phyloP scores from a whole-genome alignment of 2,888 invertebrate genomes.

The Eupelmus urozonus region DNA sequence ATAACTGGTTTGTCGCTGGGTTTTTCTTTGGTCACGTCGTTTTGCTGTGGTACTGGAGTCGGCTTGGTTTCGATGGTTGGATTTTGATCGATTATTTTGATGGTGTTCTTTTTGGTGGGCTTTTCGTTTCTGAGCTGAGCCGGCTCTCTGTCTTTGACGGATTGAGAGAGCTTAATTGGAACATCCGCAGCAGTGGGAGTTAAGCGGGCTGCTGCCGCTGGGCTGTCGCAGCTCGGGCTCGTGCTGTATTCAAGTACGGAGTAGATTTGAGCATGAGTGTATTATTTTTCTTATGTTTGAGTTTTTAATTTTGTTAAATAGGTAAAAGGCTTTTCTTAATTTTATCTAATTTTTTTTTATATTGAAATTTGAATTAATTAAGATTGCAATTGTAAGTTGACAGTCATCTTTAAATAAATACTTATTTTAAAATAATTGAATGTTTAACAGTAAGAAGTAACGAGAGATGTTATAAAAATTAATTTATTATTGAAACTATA shows the following conservation, averaged over 20 bases:
- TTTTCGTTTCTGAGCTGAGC: constrained; percentile 34
- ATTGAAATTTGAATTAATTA: too few relatives aligned
- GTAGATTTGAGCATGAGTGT: neutral
- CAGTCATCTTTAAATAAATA: too few relatives aligned
- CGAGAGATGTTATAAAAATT: too few relatives aligned
- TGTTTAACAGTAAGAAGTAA: too few relatives aligned
- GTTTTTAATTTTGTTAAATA: too few relatives aligned
- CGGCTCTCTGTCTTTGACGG: constrained; percentile 54
- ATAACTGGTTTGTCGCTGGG: neutral
- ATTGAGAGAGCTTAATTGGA: constrained; percentile 60
- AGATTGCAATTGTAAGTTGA: too few relatives aligned
- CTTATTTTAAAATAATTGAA: too few relatives aligned
- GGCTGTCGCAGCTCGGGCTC: constrained; percentile 17
- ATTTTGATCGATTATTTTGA: neutral
- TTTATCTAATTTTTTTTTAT: too few relatives aligned
- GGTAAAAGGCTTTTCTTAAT: too few relatives aligned
- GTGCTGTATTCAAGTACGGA: constrained; percentile 14
- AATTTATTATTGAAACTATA: too few relatives aligned
- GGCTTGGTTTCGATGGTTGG: neutral
- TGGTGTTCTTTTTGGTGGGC: neutral
- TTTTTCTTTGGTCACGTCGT: neutral
- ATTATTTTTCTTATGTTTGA: neutral
- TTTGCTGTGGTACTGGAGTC: neutral
- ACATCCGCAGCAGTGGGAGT: constrained; percentile 58
- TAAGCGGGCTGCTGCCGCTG: neutral